Base-by-base conservation (phyloP, 2,797 vertebrate genomes). In the Adelosebastes latens region DNA sequence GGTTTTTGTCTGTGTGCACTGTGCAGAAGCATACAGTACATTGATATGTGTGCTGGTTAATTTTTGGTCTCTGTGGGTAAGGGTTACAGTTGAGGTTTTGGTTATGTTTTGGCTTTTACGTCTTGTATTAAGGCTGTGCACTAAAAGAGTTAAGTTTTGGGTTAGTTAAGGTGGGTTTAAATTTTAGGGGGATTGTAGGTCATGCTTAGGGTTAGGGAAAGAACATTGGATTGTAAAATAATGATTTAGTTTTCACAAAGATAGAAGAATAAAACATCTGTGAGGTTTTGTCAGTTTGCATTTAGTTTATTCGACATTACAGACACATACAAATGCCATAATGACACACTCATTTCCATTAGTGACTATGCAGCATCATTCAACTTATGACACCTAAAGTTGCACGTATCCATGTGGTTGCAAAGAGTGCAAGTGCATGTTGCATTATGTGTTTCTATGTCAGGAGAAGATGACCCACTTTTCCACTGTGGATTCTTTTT, bases 401-500 rank as follows among this genome's bases (percentile, higher is more conserved):
- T 60, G 42, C 77, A 8, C 0, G 0, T 42, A 10, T 77, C n/a
- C 49, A 79, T 18, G 18, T 55, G 32, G 36, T 52, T 77, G 55
- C 39, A 67, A 9, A 69, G 68, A 60, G 55, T 49, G 24, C 32
- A 32, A 11, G 55, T 61, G 58, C 32, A 2, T 55, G 82, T 85
- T 85, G 78, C 70, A 39, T 92, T 66, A 6, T 74, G 70, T 63
- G 59, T 62, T 36, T 88, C 42, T 81, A 11, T 79, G 79, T 87
- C 83, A 87, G 81, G 6, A 87, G 87, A 86, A 84, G 83, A 90
- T 94, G 93, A 93, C 93, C 94, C 93, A 96, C 87, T 95, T 92
- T 87, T 83, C 53, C 80, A 80, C 59, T 12, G 81, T 91, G 84
- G 81, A 85, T 88, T 84, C 75, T 86, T 89, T 79, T 89, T 92